Percentiles rank a stretch among this genome's conserved stretches.
Conservation (phyloP, 2,113 vertebrate genomes). For the Oncorhynchus clarkii region DNA sequence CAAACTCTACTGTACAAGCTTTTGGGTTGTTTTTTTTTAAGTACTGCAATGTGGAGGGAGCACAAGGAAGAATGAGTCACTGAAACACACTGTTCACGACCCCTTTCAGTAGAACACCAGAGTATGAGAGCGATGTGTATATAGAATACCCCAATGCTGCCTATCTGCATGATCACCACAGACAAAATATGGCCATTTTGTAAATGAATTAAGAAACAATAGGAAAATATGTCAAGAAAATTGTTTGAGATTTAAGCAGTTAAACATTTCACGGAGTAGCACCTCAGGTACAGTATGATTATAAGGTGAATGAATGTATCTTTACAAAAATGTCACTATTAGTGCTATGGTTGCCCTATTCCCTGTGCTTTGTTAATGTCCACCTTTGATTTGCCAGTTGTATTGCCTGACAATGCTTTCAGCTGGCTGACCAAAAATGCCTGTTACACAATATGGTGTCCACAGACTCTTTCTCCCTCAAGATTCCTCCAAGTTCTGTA, state of each 20-base stretch:
- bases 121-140: not conserved
- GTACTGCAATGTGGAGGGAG: not conserved
- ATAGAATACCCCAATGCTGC: conserved; percentile 23
- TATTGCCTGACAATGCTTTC: conserved; percentile 23
- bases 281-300: not conserved
- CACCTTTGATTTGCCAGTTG: not conserved
- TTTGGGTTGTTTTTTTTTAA: conserved; percentile 29
- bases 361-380: no score
- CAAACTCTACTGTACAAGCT: conserved; percentile 53
- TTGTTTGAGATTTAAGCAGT: not conserved
- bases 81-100: conserved; percentile 15
- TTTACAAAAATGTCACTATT: not conserved
- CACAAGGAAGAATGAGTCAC: conserved; percentile 46
- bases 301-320: not conserved
- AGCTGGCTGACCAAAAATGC: conserved; percentile 18
- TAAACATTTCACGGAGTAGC: not conserved
- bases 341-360: no score
- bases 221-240: not conserved
- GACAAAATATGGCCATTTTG: not conserved
- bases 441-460: conserved; percentile 16
- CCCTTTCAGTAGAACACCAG: not conserved
- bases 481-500: conserved; percentile 27
- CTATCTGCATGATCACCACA: conserved; percentile 50
- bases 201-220: not conserved
- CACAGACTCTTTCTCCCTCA: conserved; percentile 15